Percentiles rank a stretch among this genome's conserved stretches.
Conservation (phyloP, 2,797 vertebrate species). For the Limnodromus scolopaceus region DNA sequence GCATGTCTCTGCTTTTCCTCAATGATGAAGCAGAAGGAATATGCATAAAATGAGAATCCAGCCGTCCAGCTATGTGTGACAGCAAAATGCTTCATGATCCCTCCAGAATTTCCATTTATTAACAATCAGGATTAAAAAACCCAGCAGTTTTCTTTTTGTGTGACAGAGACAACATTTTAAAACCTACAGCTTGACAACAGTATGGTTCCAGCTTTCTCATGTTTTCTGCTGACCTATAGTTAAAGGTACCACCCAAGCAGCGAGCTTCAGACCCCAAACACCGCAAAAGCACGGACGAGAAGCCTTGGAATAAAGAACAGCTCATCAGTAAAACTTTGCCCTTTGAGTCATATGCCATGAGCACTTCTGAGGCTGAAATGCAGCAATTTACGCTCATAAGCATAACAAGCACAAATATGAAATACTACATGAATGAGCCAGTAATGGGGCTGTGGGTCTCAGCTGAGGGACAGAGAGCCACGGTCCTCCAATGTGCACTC, state of each 20-base stretch:
- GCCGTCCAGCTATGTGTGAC: accelerated
- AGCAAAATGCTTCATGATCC: neutral
- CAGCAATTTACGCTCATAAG: neutral
- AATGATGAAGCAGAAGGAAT: neutral
- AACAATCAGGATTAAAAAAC: neutral
- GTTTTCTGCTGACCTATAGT: neutral
- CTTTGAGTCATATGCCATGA: neutral
- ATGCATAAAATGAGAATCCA: neutral
- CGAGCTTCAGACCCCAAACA: neutral
- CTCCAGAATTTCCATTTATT: neutral
- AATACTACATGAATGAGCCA: neutral
- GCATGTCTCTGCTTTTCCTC: neutral
- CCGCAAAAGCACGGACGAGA: neutral
- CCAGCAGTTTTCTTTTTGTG: neutral
- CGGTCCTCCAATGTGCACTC: neutral
- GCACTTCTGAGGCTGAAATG: neutral
- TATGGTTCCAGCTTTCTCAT: neutral
- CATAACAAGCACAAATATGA: neutral
- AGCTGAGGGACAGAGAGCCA: neutral
- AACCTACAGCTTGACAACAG: neutral
- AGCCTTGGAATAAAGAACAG: neutral
- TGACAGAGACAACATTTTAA: neutral
- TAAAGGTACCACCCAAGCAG: neutral
- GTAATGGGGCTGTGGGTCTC: neutral
- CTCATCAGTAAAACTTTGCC: neutral